A percentile compares a stretch with the other conserved stretches of the same genome.
These are phyloP conservation scores for Ctenoplectra terminalis DNA, from an alignment of 1,140 invertebrate species.

Conservation along the genomic window DNA sequence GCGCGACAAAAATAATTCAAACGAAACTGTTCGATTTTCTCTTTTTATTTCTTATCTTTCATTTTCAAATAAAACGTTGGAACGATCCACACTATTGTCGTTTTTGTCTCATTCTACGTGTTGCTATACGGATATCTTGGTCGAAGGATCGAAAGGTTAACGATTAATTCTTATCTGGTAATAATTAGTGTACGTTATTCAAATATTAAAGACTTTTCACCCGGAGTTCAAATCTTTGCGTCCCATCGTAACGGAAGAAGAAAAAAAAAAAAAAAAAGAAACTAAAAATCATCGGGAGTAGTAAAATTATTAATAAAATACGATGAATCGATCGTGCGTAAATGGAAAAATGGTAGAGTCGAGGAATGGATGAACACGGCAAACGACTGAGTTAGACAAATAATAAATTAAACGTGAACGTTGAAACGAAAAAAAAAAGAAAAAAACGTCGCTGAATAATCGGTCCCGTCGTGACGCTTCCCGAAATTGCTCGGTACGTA, in stretches of 20 bases:
- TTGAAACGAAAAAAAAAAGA: too few relatives aligned
- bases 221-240: neutral
- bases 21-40: neutral
- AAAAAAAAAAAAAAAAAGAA: neutral
- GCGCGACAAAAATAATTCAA: neutral
- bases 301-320: neutral
- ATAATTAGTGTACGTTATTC: conserved; percentile 40
- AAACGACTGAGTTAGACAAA: neutral
- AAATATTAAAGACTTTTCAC: conserved; percentile 21
- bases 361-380: neutral
- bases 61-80: neutral
- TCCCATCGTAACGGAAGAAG: neutral
- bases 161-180: conserved; percentile 55
- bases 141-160: conserved; percentile 50
- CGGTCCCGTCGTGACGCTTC: conserved; percentile 49
- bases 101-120: conserved; percentile 42
- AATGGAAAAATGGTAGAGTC: neutral
- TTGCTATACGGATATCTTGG: conserved; percentile 55
- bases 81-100: conserved; percentile 59
- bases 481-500: conserved; percentile 40
- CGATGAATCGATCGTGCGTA: neutral
- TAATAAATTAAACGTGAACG: conserved; percentile 4
- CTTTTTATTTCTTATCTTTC: too few relatives aligned
- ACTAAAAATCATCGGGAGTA: neutral
- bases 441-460: conserved; percentile 20